Evolutionary conservation across 2,888 invertebrate genomes (phyloP).

Genomic region (Amiota mariae): DNA sequence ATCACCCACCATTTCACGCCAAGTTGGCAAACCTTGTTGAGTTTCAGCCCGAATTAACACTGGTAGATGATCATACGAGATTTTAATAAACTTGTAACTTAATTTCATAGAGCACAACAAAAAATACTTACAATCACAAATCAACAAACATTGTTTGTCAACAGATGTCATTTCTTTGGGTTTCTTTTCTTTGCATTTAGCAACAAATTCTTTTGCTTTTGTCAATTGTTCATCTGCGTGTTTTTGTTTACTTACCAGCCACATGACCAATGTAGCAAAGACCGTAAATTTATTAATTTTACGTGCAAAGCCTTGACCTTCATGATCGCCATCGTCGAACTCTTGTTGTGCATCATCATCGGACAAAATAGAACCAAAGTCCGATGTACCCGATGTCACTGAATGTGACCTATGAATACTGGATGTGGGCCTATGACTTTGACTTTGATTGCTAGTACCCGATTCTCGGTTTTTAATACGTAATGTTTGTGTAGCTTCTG

Average conservation of each 20-base stretch:
- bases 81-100: too few relatives aligned
- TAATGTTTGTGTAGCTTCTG: slow-evolving; percentile 56
- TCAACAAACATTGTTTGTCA: slow-evolving; percentile 61
- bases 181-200: slow-evolving; percentile 54
- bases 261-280: slow-evolving; percentile 69
- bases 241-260: slow-evolving; percentile 66
- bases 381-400: not conserved
- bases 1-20: slow-evolving; percentile 82
- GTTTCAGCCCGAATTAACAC: slow-evolving; percentile 66
- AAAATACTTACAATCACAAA: slow-evolving; percentile 68
- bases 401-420: not conserved
- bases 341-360: slow-evolving; percentile 18
- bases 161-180: slow-evolving; percentile 49
- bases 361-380: slow-evolving; percentile 11
- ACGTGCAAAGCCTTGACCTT: slow-evolving; percentile 55
- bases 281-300: slow-evolving; percentile 69
- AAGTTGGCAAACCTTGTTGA: slow-evolving; percentile 74
- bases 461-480: slow-evolving; percentile 43
- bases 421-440: too few relatives aligned
- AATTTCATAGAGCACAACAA: not conserved
- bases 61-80: slow-evolving; percentile 47
- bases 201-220: slow-evolving; percentile 60
- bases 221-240: slow-evolving; percentile 58
- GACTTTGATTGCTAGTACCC: too few relatives aligned
- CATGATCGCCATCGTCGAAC: slow-evolving; percentile 33